Base-by-base conservation (phyloP, 1,140 invertebrate genomes). In the Acromyrmex echinatior region DNA sequence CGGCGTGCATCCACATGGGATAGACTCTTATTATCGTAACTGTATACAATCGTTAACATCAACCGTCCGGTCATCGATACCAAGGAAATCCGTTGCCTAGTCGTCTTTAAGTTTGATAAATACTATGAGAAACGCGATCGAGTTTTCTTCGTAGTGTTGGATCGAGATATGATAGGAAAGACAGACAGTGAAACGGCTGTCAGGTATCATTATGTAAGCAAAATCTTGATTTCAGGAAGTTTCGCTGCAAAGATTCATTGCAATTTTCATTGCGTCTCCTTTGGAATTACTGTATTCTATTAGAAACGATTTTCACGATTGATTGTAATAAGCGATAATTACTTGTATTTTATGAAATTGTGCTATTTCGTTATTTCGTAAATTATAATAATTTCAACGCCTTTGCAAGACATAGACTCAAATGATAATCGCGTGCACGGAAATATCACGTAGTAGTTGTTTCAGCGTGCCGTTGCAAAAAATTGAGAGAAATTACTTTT, bases 11-110 rank as follows among this genome's bases (percentile, higher is more conserved):
- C 74, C 31, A 16, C 25, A 9, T n/a, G 21, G n/a, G 49, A 51
- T 25, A 35, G 39, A 82, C 39, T 73, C 80, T 77, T 77, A 86
- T 87, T 85, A 85, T 68, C 80, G 86, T 87, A 86, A 87, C 65
- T 31, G 73, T 78, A 76, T 76, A 65, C 70, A 51, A 35, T 60
- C 56, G 18, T 86, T 63, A 39, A 62, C 5, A 25, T 18, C 35
- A 49, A 66, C 21, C 53, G 78, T 49, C 76, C 74, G 45, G 49
- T 56, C 39, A 63, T 76, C 80, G 70, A 85, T 87, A 85, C 21
- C 65, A 31, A 60, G 86, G 80, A 85, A 85, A 77, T 56, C 62
- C 51, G 56, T 18, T 25, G 10, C 14, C 14, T 56, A 6, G 9
- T 12, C 18, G 53, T 56, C 28, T 10, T 66, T 68, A 51, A 49